Conservation (phyloP, 2,888 invertebrate species). For the Phymatocera aterrima region DNA sequence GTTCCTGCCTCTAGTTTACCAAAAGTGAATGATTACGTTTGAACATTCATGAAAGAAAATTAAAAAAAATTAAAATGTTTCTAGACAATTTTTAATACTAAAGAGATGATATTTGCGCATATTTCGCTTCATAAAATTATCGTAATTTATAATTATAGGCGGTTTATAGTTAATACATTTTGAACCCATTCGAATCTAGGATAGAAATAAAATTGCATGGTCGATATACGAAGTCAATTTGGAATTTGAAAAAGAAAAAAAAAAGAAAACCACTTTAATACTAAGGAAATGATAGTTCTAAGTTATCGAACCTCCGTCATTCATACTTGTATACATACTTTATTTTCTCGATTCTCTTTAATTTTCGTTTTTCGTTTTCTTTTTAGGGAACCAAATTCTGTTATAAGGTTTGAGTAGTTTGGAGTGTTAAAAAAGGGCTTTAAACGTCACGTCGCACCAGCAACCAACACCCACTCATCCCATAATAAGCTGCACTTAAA, state of each 20-base stretch:
- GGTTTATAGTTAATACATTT: not conserved
- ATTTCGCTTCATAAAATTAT: not conserved
- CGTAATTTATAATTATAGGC: not conserved
- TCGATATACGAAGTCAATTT: not conserved
- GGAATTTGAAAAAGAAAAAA: no score
- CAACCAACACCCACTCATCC: slow-evolving; percentile 27
- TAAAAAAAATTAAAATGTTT: not conserved
- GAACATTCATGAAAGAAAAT: not conserved
- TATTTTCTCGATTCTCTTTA: not conserved
- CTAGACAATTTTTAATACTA: slow-evolving; percentile 17
- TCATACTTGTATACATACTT: no score
- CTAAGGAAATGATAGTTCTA: no score
- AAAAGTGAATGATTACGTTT: not conserved
- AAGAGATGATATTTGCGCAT: slow-evolving; percentile 2
- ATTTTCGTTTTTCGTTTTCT: not conserved
- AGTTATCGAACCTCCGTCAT: no score
- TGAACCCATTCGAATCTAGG: not conserved
- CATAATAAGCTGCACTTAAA: slow-evolving; percentile 34
- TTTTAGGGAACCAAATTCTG: slow-evolving; percentile 40
- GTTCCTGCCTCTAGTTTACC: not conserved
- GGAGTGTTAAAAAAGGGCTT: slow-evolving; percentile 41
- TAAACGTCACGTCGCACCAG: slow-evolving; percentile 42
- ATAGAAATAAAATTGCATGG: not conserved
- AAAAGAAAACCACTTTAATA: no score
- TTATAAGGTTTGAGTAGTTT: slow-evolving; percentile 42